Percentiles rank a stretch among this genome's conserved stretches.
phyloP scores from a whole-genome alignment of 2,888 invertebrate genomes.

The Agonum fuliginosum region DNA sequence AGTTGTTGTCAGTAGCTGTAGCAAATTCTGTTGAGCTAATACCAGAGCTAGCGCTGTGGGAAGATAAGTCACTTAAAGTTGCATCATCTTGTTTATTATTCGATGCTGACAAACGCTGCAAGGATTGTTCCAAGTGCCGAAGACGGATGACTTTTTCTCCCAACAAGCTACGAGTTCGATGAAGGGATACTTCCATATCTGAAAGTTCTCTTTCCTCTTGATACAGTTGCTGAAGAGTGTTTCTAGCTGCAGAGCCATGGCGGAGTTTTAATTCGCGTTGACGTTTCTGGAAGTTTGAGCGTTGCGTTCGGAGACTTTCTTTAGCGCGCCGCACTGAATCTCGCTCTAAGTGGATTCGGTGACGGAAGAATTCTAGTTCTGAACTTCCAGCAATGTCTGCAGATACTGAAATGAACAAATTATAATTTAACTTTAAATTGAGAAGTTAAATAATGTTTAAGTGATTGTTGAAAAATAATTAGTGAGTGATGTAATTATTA shows the following conservation, averaged over 20 bases:
- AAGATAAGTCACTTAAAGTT: conserved; percentile 80
- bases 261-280: conserved; percentile 75
- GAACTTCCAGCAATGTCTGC: conserved; percentile 74
- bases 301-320: conserved; percentile 82
- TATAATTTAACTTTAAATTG: conserved; percentile 5
- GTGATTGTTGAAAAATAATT: no score
- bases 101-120: conserved; percentile 78
- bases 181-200: conserved; percentile 88
- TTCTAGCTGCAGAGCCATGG: conserved; percentile 73
- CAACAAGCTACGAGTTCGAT: conserved; percentile 85
- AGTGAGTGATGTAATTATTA: conserved; percentile 23
- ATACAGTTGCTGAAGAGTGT: conserved; percentile 75
- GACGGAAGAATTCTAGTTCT: conserved; percentile 88
- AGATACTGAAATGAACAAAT: conserved; percentile 65
- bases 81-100: conserved; percentile 74
- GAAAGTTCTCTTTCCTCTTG: conserved; percentile 89
- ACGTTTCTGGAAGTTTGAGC: conserved; percentile 80
- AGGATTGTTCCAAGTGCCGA: conserved; percentile 85
- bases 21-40: conserved; percentile 82
- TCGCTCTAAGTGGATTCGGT: conserved; percentile 86
- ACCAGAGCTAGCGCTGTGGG: conserved; percentile 77
- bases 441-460: no score
- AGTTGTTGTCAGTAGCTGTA: conserved; percentile 73
- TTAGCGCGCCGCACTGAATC: conserved; percentile 90
- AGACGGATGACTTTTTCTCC: conserved; percentile 89